These are phyloP conservation scores for Patella vulgata DNA, from an alignment of 1,140 invertebrate genomes.

Conservation along the genomic window DNA sequence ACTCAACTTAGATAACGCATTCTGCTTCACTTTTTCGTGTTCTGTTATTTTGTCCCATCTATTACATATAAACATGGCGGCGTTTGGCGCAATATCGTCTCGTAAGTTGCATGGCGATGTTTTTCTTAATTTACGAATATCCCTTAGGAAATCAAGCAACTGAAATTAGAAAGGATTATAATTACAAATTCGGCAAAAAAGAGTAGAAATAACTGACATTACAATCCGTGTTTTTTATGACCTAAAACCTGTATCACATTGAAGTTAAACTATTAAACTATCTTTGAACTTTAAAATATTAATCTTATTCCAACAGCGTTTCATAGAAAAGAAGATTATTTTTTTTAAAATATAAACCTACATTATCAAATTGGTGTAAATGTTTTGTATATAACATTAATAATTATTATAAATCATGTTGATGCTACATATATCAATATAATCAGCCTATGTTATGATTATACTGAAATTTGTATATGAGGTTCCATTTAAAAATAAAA, in stretches of 20 bases:
- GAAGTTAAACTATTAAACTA: background rate
- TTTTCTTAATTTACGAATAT: conserved; percentile 38
- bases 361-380: too few relatives aligned
- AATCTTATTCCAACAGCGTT: background rate
- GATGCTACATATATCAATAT: too few relatives aligned
- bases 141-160: conserved; percentile 44
- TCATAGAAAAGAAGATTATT: background rate
- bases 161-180: conserved; percentile 23
- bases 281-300: background rate
- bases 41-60: conserved; percentile 54
- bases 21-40: conserved; percentile 38
- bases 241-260: background rate
- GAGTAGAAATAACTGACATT: background rate
- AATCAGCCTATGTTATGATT: too few relatives aligned
- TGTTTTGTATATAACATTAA: too few relatives aligned
- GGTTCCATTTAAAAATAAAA: too few relatives aligned
- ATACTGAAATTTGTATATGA: too few relatives aligned
- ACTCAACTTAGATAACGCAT: conserved; percentile 44
- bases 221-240: background rate
- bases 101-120: conserved; percentile 13
- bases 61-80: conserved; percentile 56
- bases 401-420: too few relatives aligned
- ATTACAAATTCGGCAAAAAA: conserved; percentile 1
- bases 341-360: too few relatives aligned
- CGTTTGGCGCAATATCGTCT: conserved; percentile 35